phyloP scores from a whole-genome alignment of 2,797 vertebrate genomes.

The Cetoscarus ocellatus region DNA sequence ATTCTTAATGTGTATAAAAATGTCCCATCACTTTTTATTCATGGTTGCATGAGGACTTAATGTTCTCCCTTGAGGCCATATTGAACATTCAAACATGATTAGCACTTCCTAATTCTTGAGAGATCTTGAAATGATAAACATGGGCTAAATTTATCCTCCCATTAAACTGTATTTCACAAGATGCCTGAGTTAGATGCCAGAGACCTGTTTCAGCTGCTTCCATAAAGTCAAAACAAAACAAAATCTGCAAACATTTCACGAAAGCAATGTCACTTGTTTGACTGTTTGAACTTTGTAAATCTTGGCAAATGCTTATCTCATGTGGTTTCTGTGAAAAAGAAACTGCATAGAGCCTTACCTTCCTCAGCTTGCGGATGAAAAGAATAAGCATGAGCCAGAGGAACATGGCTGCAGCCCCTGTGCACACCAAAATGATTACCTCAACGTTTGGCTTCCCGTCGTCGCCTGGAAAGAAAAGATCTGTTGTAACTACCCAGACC shows the following conservation, averaged over 20 bases:
- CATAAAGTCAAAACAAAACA: neutral
- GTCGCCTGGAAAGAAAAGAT: conserved; percentile 82
- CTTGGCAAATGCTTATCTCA: neutral
- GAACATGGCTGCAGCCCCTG: conserved; percentile 92
- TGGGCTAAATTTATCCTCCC: conserved; percentile 31
- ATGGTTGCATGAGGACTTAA: conserved; percentile 13
- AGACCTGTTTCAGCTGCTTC: conserved; percentile 1
- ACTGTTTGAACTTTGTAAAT: conserved; percentile 2
- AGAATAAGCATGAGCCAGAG: conserved; percentile 96
- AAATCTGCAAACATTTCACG: neutral
- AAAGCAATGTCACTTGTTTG: conserved; percentile 4
- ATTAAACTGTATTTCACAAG: conserved; percentile 39
- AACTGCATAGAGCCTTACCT: conserved; percentile 79
- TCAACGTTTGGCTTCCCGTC: conserved; percentile 92
- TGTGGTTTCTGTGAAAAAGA: conserved; percentile 12
- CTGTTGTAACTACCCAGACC: conserved; percentile 16
- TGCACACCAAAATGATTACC: conserved; percentile 94
- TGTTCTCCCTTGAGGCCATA: conserved; percentile 22
- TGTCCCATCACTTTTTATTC: neutral
- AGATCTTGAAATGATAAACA: conserved; percentile 47
- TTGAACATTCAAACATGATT: conserved; percentile 9
- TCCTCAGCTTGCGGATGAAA: conserved; percentile 93
- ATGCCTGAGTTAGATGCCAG: conserved; percentile 3
- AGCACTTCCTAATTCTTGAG: conserved; percentile 3
- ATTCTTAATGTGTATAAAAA: neutral